A percentile compares a stretch with the other conserved stretches of the same genome.
Evolutionary conservation across 2,888 invertebrate genomes (phyloP).

Genomic region (Heliconius hortense): DNA sequence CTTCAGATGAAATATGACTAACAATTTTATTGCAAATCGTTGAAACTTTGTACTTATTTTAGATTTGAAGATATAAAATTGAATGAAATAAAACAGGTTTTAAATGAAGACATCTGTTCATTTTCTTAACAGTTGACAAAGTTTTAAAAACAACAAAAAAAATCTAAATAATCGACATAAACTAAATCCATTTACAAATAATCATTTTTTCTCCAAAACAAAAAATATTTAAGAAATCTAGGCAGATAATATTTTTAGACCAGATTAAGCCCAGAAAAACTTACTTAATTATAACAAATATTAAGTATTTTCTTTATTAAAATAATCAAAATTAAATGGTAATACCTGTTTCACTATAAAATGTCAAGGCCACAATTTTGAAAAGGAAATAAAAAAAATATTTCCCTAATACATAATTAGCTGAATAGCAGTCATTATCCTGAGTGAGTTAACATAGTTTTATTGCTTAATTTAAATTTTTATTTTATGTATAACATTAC

Average conservation of each 20-base stretch:
- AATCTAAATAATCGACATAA: no score
- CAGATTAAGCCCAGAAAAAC: background rate
- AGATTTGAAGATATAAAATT: background rate
- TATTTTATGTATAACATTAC: background rate
- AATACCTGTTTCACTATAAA: background rate
- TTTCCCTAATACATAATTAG: background rate
- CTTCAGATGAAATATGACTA: background rate
- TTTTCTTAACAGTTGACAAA: no score
- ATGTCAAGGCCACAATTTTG: constrained; percentile 14
- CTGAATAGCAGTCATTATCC: background rate
- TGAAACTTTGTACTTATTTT: constrained; percentile 1
- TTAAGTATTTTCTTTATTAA: background rate
- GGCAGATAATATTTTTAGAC: background rate
- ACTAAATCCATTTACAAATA: no score
- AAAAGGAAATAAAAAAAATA: constrained; percentile 10
- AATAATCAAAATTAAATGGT: background rate
- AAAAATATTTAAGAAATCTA: background rate
- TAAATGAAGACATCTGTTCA: no score
- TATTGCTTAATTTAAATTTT: background rate
- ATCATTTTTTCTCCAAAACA: background rate
- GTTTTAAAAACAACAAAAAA: no score
- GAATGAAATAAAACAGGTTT: no score
- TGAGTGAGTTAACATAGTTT: background rate
- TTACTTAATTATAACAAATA: background rate
- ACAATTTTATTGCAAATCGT: background rate